A percentile compares a stretch with the other conserved stretches of the same genome.
Evolutionary conservation across 2,888 invertebrate genomes (phyloP).

Genomic region (Acheta domesticus): DNA sequence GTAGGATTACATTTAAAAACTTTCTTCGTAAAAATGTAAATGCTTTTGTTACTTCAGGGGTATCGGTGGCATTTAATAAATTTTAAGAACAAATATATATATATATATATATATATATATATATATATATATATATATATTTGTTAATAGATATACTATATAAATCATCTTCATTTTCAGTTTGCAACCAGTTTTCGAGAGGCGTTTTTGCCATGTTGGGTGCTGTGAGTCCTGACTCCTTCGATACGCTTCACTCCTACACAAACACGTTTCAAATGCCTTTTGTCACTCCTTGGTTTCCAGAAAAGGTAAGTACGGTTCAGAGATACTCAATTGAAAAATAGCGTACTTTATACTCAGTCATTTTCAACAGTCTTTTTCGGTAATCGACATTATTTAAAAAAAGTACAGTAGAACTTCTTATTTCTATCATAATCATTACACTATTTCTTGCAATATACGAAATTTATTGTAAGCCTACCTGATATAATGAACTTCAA

Average conservation of each 20-base stretch:
- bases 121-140: too few species aligned
- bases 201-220: slow-evolving; percentile 89
- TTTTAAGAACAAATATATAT: too few species aligned
- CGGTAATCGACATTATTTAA: slow-evolving; percentile 20
- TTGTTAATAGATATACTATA: too few species aligned
- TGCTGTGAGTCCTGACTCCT: slow-evolving; percentile 89
- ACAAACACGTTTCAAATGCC: slow-evolving; percentile 95
- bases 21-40: too few species aligned
- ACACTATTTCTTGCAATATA: background rate
- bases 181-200: slow-evolving; percentile 84
- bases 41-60: too few species aligned
- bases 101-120: slow-evolving; percentile 1
- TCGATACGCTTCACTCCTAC: slow-evolving; percentile 89
- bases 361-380: too few species aligned
- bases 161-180: slow-evolving; percentile 52
- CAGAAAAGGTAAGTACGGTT: slow-evolving; percentile 69
- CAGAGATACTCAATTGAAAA: background rate
- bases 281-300: slow-evolving; percentile 90
- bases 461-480: too few species aligned
- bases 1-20: too few species aligned
- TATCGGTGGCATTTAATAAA: too few species aligned
- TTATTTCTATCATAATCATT: slow-evolving; percentile 22
- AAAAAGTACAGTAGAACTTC: background rate
- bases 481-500: too few species aligned
- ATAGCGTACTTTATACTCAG: too few species aligned